phyloP scores from a whole-genome alignment of 2,797 vertebrate genomes.

The Sciaenops ocellatus region DNA sequence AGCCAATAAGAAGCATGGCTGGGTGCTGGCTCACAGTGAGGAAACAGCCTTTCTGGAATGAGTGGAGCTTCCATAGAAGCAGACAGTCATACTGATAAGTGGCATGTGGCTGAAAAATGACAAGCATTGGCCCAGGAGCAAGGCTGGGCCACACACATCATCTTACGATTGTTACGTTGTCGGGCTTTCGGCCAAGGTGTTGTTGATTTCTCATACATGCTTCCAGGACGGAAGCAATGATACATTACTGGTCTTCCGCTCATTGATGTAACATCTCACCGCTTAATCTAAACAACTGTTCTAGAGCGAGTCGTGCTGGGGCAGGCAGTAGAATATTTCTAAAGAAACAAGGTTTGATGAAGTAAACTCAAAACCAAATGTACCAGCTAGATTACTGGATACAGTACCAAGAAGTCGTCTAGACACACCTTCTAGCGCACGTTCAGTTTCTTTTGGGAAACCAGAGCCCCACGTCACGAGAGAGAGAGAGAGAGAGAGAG shows the following conservation, averaged over 20 bases:
- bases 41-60: constrained; percentile 27
- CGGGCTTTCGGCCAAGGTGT: neutral
- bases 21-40: constrained; percentile 20
- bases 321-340: neutral
- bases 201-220: constrained; percentile 4
- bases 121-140: constrained; percentile 3
- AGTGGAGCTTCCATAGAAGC: neutral
- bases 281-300: constrained; percentile 23
- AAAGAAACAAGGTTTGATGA: neutral
- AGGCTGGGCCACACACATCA: neutral
- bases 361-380: neutral
- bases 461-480: too few relatives aligned
- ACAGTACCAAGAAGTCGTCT: too few relatives aligned
- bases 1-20: neutral
- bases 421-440: too few relatives aligned
- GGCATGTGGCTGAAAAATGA: constrained; percentile 23
- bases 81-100: neutral
- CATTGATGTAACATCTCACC: constrained; percentile 15
- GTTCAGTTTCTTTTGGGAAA: too few relatives aligned
- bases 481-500: too few relatives aligned
- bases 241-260: neutral
- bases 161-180: constrained; percentile 9
- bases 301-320: neutral
- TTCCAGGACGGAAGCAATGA: neutral
- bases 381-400: neutral